Evolutionary conservation across 1,140 invertebrate genomes (phyloP).

Genomic region (Pararge aegeria): DNA sequence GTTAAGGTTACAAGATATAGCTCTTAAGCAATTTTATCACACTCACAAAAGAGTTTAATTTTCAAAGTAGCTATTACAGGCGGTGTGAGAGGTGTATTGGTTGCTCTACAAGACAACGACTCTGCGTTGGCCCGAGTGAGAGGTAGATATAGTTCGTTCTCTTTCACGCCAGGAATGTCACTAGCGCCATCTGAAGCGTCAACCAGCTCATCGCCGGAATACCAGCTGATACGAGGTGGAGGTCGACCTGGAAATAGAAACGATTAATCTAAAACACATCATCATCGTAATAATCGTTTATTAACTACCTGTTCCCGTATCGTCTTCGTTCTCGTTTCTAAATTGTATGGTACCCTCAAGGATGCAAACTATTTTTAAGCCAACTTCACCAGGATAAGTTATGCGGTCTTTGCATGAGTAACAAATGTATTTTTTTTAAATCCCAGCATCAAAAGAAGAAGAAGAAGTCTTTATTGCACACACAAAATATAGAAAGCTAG

Average conservation of each 20-base stretch:
- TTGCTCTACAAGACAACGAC: slow-evolving; percentile 83
- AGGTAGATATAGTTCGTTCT: slow-evolving; percentile 82
- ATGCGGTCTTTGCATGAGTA: too few relatives aligned
- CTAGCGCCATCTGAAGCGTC: slow-evolving; percentile 84
- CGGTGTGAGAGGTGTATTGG: slow-evolving; percentile 83
- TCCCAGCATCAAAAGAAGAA: too few relatives aligned
- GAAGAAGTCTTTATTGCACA: too few relatives aligned
- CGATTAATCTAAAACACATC: not conserved
- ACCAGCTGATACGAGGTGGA: slow-evolving; percentile 84
- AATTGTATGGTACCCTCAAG: too few relatives aligned
- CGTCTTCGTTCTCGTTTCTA: too few relatives aligned
- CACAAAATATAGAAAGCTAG: too few relatives aligned
- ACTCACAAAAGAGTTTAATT: slow-evolving; percentile 72
- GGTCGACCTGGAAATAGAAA: slow-evolving; percentile 79
- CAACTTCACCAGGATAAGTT: too few relatives aligned
- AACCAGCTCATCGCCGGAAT: slow-evolving; percentile 83
- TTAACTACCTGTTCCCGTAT: too few relatives aligned
- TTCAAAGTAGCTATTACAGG: slow-evolving; percentile 71
- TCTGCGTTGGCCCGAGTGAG: slow-evolving; percentile 82
- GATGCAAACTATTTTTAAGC: too few relatives aligned
- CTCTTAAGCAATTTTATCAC: too few relatives aligned
- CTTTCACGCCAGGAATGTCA: slow-evolving; percentile 78
- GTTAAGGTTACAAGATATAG: too few relatives aligned
- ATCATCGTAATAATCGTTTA: not conserved
- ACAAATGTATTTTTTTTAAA: too few relatives aligned